Evolutionary conservation across 2,888 invertebrate genomes (phyloP), one percentile per base, ranked within the genome.

Genomic region (Acholoe squamosa): DNA sequence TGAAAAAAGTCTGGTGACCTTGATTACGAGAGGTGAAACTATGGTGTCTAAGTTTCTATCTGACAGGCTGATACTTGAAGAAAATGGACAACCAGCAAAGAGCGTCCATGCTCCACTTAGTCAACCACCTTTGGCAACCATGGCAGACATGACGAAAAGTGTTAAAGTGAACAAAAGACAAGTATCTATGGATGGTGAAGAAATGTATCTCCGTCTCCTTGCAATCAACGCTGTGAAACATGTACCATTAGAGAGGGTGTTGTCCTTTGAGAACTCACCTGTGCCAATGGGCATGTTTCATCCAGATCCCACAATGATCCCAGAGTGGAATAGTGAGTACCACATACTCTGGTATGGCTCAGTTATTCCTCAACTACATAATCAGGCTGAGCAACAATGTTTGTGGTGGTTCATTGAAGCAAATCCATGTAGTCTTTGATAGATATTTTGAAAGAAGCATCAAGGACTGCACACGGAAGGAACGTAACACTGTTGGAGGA

Each of bases 381-480:
- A 19, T 77, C 34, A 34, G n/a, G 31, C 33, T 77, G 16, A 77
- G 77, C 34, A 77, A 34, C 3, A 77, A 28, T 77, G 34, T 14
- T 16, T 77, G 77, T 77, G 77, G 77, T 7, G 3, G 16, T 33
- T 33, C n/a, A 7, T 34, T 77, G 77, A 34, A 31, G 25, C 77
- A 77, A 28, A 34, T 77, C 1, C 77, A 77, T 77, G 28, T 77
- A 34, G 77, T 77, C 77, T 77, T 77, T 22, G 77, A 77, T 28
- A 77, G 77, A 14, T 77, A 77, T 19, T 25, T 77, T 3, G 33
- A 31, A 16, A 28, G 19, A 7, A 77, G 77, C n/a, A 77, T 77
- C 34, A 77, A 77, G 28, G 16, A 3, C 19, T 10, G 77, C 16
- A 22, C 77, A 3, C 1, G 77, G 19, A 28, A 77, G 19, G 34